Evolutionary conservation across 37 sponge, comb jelly and placozoan genomes (phyloP).

Genomic region (Corticium candelabrum): DNA sequence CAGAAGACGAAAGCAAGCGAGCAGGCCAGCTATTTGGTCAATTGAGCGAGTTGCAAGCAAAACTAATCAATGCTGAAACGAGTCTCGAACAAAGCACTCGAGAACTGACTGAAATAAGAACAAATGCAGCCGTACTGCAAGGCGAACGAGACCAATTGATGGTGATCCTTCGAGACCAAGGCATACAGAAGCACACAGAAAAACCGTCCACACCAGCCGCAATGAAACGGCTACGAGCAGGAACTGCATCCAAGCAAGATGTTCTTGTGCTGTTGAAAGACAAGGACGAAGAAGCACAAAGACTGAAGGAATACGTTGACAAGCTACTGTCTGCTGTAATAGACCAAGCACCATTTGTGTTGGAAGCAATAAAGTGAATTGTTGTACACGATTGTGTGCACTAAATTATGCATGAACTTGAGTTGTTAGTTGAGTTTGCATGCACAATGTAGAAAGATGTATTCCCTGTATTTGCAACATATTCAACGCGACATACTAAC

Average conservation of each 20-base stretch:
- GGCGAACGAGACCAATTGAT: neutral
- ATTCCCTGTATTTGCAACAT: too few species aligned
- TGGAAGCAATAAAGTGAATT: neutral
- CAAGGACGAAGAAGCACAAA: neutral
- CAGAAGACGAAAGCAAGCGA: neutral
- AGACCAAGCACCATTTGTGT: neutral
- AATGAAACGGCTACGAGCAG: neutral
- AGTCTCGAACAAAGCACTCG: neutral
- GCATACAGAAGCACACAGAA: neutral
- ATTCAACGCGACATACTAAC: too few species aligned
- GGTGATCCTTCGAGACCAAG: neutral
- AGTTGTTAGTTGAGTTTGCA: too few species aligned
- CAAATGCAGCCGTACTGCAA: neutral
- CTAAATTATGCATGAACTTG: too few species aligned
- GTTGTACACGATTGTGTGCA: too few species aligned
- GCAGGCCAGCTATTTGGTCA: neutral
- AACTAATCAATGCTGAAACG: neutral
- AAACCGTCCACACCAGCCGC: neutral
- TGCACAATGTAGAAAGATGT: neutral
- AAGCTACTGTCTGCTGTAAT: neutral
- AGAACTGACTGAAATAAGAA: neutral
- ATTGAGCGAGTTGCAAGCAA: neutral
- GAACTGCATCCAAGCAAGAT: neutral
- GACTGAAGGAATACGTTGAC: constrained; percentile 5
- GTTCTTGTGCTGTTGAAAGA: neutral